Evolutionary conservation across 2,113 vertebrate species (phyloP).

Genomic region (Acanthochromis polyacanthus): DNA sequence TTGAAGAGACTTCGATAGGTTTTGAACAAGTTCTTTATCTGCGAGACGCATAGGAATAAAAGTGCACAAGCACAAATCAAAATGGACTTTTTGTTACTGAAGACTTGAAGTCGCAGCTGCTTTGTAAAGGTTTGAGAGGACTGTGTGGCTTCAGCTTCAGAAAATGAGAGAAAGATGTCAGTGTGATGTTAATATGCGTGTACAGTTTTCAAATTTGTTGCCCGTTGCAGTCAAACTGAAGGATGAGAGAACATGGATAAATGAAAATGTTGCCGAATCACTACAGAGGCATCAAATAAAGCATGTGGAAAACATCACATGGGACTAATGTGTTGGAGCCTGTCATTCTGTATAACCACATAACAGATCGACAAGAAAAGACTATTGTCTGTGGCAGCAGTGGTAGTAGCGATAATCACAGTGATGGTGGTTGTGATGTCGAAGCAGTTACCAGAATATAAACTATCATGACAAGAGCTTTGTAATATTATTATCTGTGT

Average conservation of each 20-base stretch:
- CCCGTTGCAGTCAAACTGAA: neutral
- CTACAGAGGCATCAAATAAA: neutral
- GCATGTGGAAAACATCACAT: neutral
- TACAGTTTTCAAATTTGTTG: neutral
- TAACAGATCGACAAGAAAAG: neutral
- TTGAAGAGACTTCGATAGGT: too few relatives aligned
- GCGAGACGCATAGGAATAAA: too few relatives aligned
- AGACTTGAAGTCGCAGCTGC: neutral
- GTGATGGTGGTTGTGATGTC: neutral
- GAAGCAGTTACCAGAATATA: neutral
- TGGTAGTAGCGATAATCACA: neutral
- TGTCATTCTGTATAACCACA: too few relatives aligned
- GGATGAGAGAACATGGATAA: neutral
- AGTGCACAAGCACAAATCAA: too few relatives aligned
- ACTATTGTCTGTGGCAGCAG: neutral
- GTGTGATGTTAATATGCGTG: slow-evolving; percentile 5
- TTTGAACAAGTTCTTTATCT: too few relatives aligned
- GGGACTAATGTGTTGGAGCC: neutral
- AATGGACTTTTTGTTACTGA: too few relatives aligned
- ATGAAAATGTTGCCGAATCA: neutral
- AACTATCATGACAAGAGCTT: neutral
- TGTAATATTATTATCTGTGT: neutral
- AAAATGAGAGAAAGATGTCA: neutral
- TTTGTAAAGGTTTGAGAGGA: too few relatives aligned
- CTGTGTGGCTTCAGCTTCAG: neutral